phyloP scores from a whole-genome alignment of 2,113 vertebrate genomes.

The Bubo bubo region DNA sequence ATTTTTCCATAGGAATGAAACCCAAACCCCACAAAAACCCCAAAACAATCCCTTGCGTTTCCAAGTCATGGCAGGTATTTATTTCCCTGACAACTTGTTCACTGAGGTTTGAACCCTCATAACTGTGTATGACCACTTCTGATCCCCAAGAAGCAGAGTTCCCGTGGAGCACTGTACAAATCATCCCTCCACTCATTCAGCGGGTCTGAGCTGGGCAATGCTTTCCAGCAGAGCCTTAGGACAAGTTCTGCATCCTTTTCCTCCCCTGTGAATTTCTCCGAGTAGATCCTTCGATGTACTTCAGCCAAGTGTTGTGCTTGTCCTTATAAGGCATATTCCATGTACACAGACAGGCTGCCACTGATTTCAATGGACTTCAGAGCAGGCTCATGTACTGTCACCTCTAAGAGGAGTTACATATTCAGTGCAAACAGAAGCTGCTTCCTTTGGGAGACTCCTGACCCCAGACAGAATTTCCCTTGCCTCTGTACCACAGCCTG shows the following conservation, averaged over 20 bases:
- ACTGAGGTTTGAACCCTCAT: background rate
- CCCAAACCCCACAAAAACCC: background rate
- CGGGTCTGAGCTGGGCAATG: background rate
- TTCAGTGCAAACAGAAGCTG: background rate
- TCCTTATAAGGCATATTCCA: background rate
- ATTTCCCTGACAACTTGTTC: background rate
- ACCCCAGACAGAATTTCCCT: background rate
- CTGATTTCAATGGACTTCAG: background rate
- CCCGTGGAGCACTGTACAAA: background rate
- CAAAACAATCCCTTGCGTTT: background rate
- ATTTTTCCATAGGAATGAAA: background rate
- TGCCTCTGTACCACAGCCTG: background rate
- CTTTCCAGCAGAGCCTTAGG: background rate
- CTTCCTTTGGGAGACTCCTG: constrained; percentile 3
- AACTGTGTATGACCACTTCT: background rate
- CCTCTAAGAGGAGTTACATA: background rate
- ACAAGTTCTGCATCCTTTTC: no score
- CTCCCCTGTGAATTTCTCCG: rapidly evolving
- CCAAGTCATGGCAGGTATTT: background rate
- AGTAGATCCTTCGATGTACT: background rate
- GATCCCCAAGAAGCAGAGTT: background rate
- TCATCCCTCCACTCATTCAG: background rate
- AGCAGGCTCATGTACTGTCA: background rate
- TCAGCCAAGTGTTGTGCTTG: background rate
- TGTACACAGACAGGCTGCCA: background rate